These are phyloP conservation scores for Heliconius ethilla DNA, from an alignment of 2,888 invertebrate genomes.

Conservation along the genomic window DNA sequence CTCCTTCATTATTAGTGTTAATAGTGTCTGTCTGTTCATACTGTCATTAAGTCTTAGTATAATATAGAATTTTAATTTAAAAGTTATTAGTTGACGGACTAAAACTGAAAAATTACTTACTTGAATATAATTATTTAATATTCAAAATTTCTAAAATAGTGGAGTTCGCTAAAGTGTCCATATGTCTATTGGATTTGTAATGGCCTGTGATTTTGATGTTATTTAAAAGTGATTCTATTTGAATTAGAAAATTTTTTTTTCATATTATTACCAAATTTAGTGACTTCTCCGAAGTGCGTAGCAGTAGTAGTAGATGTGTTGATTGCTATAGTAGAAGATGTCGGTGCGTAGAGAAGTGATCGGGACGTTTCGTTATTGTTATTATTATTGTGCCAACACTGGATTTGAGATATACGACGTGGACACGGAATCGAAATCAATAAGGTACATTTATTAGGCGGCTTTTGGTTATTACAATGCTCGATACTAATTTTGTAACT, in stretches of 20 bases:
- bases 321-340: constrained; percentile 51
- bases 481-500: not conserved
- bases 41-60: not conserved
- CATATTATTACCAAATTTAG: not conserved
- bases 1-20: not conserved
- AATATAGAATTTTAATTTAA: not conserved
- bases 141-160: too few species aligned
- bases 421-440: constrained; percentile 58
- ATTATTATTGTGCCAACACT: constrained; percentile 67
- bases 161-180: too few species aligned
- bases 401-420: constrained; percentile 77
- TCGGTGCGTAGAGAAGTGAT: constrained; percentile 66
- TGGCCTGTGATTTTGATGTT: too few species aligned
- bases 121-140: too few species aligned
- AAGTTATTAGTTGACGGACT: not conserved
- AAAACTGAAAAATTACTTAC: too few species aligned
- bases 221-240: too few species aligned
- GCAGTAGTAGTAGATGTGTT: not conserved
- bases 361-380: constrained; percentile 68
- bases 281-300: not conserved
- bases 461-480: not conserved
- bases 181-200: too few species aligned
- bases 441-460: constrained; percentile 48
- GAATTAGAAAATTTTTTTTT: not conserved
- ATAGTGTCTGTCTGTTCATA: not conserved